Conservation (phyloP, 2,113 vertebrate genomes). For the Haemorhous mexicanus region DNA sequence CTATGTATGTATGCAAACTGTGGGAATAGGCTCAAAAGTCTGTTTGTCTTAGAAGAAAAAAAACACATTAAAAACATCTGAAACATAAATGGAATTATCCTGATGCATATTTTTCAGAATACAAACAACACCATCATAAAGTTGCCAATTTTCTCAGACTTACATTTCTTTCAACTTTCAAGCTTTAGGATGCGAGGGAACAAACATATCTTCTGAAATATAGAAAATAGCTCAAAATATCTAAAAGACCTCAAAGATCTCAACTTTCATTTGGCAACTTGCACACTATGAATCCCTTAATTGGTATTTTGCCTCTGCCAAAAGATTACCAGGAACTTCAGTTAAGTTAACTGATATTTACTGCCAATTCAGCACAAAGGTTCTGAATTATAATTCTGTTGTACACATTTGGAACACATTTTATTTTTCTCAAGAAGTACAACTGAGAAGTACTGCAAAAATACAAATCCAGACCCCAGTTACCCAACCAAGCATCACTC, state of each 20-base stretch:
- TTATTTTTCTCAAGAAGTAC: not conserved
- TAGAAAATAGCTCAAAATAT: not conserved
- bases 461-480: not conserved
- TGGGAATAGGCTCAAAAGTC: not conserved
- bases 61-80: not conserved
- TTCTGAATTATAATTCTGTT: not conserved
- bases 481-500: not conserved
- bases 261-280: conserved; percentile 1
- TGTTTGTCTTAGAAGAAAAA: not conserved
- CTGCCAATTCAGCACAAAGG: not conserved
- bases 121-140: not conserved
- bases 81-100: not conserved
- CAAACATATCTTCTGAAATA: not conserved
- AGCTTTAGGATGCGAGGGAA: not conserved
- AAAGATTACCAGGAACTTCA: not conserved
- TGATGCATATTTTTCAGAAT: not conserved
- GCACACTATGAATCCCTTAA: not conserved
- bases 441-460: not conserved
- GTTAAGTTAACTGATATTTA: not conserved
- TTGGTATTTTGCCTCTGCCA: not conserved
- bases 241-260: not conserved
- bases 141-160: not conserved
- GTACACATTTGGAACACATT: not conserved
- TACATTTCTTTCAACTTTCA: not conserved
- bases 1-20: not conserved